Evolutionary conservation across 2,113 vertebrate genomes (phyloP).

Genomic region (Sinocyclocheilus anophthalmus): DNA sequence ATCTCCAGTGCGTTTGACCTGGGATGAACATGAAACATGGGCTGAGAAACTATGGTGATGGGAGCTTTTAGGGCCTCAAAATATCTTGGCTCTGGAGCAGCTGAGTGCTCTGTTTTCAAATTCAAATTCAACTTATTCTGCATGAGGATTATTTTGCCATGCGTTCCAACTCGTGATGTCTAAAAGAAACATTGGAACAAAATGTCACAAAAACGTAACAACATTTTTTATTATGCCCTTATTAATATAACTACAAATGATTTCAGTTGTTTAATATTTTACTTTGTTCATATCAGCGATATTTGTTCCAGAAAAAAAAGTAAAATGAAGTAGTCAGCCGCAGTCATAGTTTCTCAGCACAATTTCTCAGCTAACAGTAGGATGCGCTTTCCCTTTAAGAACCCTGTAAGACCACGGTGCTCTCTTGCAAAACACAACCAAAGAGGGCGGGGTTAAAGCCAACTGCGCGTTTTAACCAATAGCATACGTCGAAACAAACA

Average conservation of each 20-base stretch:
- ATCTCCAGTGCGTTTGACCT: conserved; percentile 19
- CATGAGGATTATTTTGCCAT: conserved; percentile 31
- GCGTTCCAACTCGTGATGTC: not conserved
- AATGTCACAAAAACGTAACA: not conserved
- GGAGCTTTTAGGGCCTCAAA: not conserved
- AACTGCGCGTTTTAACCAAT: conserved; percentile 62
- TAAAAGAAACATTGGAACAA: not conserved
- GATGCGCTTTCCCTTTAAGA: conserved; percentile 41
- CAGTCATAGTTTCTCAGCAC: not conserved
- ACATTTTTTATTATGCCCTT: not conserved
- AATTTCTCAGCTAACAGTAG: not conserved
- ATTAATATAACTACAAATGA: not conserved
- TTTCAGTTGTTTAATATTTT: not conserved
- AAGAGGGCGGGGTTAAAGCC: conserved; percentile 13
- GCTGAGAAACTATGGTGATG: not conserved
- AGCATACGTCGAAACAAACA: conserved; percentile 48
- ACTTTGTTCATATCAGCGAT: not conserved
- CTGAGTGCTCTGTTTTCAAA: conserved; percentile 20
- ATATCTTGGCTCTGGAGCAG: conserved; percentile 14
- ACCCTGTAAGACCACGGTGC: not conserved
- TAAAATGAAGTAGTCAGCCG: not conserved
- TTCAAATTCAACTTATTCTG: conserved; percentile 35
- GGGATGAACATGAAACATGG: conserved; percentile 2
- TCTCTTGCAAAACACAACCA: conserved; percentile 16
- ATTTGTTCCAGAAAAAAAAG: not conserved